These are phyloP conservation scores for Paguma larvata DNA, from an alignment of 2,797 vertebrate genomes.

Conservation along the genomic window DNA sequence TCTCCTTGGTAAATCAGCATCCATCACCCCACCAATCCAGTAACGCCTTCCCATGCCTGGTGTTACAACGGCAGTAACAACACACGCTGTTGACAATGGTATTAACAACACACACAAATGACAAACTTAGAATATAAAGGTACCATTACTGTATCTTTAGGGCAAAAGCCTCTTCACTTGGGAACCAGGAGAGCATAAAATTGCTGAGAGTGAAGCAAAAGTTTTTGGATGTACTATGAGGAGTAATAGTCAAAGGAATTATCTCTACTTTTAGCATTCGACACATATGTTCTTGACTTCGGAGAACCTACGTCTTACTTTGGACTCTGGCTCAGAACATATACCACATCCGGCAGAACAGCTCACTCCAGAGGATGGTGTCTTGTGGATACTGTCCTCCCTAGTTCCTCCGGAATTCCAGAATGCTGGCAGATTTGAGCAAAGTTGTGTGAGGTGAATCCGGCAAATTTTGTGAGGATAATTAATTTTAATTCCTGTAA, in stretches of 20 bases:
- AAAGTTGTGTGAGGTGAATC: background rate
- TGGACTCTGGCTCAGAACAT: background rate
- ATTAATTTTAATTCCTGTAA: background rate
- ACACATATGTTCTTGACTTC: background rate
- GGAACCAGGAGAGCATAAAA: background rate
- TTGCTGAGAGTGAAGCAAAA: background rate
- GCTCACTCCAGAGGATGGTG: background rate
- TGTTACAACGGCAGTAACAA: background rate
- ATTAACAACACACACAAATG: background rate
- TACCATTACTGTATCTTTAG: background rate
- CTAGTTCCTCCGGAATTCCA: background rate
- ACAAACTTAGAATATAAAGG: background rate
- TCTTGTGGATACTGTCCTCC: background rate
- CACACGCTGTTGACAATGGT: background rate
- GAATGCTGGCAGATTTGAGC: background rate
- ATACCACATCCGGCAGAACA: background rate
- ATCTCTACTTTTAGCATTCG: background rate
- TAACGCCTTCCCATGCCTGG: background rate
- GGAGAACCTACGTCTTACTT: background rate
- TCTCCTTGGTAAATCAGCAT: background rate
- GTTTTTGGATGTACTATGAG: background rate
- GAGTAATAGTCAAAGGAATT: background rate
- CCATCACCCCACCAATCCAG: too few relatives aligned
- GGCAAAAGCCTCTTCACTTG: background rate
- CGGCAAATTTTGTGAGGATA: background rate